Percentiles rank a stretch among this genome's conserved stretches.
Conservation (phyloP, 1,140 invertebrate species). For the Forficula auricularia region DNA sequence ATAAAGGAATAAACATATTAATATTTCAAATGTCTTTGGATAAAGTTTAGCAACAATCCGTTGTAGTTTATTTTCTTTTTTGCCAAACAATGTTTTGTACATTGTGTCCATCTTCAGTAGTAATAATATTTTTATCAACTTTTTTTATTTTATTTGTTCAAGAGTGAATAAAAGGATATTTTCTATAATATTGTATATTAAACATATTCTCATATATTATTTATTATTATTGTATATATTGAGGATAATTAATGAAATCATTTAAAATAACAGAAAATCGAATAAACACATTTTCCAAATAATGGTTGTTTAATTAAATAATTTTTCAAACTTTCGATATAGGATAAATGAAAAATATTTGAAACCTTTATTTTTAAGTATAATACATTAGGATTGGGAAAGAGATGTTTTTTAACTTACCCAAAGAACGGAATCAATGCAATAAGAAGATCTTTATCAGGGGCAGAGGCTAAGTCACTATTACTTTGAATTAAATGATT, state of each 20-base stretch:
- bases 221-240: no score
- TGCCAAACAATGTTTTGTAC: no score
- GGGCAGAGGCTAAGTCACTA: slow-evolving; percentile 44
- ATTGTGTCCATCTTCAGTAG: no score
- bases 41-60: no score
- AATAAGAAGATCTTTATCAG: slow-evolving; percentile 49
- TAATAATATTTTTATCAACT: no score
- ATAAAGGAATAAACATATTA: no score
- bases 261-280: not conserved
- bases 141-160: no score
- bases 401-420: slow-evolving; percentile 28
- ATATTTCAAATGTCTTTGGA: no score
- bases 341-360: not conserved
- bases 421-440: slow-evolving; percentile 63
- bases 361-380: not conserved
- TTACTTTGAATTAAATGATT: slow-evolving; percentile 45
- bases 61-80: no score
- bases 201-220: no score
- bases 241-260: not conserved
- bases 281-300: not conserved
- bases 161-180: no score
- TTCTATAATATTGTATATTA: no score
- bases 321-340: not conserved
- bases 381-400: not conserved
- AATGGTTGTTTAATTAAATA: not conserved